These are phyloP conservation scores for Mellilla xanthometata DNA, from an alignment of 2,888 invertebrate genomes.

Conservation along the genomic window DNA sequence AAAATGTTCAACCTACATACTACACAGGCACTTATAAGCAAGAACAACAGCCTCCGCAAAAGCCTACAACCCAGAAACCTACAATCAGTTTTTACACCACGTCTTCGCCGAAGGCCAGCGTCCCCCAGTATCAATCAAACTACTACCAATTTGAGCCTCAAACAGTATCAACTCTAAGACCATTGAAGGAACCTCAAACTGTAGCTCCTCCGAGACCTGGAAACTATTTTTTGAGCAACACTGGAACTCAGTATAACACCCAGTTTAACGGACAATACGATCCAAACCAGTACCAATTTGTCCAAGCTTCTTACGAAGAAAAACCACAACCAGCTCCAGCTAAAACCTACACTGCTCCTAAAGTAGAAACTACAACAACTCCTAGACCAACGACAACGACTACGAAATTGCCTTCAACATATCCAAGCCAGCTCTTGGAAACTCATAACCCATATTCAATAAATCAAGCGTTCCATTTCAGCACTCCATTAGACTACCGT, in stretches of 20 bases:
- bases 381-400: slow-evolving; percentile 45
- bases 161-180: slow-evolving; percentile 57
- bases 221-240: slow-evolving; percentile 57
- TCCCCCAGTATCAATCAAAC: slow-evolving; percentile 52
- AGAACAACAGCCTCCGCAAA: slow-evolving; percentile 39
- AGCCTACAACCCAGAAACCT: slow-evolving; percentile 66
- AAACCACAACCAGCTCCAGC: slow-evolving; percentile 37
- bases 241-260: slow-evolving; percentile 51
- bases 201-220: slow-evolving; percentile 49
- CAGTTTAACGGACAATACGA: slow-evolving; percentile 50
- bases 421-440: slow-evolving; percentile 66
- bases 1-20: slow-evolving; percentile 23
- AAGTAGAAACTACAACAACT: slow-evolving; percentile 55
- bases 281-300: slow-evolving; percentile 47
- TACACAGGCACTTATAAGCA: slow-evolving; percentile 31
- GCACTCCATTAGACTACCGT: slow-evolving; percentile 72
- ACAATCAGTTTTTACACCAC: slow-evolving; percentile 63
- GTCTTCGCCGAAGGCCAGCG: slow-evolving; percentile 14
- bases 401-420: slow-evolving; percentile 59
- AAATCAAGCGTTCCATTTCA: slow-evolving; percentile 76
- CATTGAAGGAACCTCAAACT: slow-evolving; percentile 45
- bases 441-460: slow-evolving; percentile 77
- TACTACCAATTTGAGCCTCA: slow-evolving; percentile 74
- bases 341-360: slow-evolving; percentile 43
- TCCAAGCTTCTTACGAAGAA: slow-evolving; percentile 24